phyloP scores from a whole-genome alignment of 2,797 vertebrate species.

The Rhabdomys pumilio region DNA sequence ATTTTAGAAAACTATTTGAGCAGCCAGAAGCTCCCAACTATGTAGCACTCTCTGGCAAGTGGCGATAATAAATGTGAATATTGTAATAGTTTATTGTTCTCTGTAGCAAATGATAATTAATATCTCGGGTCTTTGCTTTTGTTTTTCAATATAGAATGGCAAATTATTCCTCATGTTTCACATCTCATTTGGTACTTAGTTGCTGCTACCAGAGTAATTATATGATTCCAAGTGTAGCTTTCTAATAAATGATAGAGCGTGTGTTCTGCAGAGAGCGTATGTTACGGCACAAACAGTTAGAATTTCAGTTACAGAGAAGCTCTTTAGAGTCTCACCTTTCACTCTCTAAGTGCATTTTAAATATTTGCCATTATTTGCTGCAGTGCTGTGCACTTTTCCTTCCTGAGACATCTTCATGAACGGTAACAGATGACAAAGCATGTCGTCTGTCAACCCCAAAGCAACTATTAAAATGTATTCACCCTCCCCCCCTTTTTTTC shows the following conservation, averaged over 20 bases:
- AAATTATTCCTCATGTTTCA: constrained; percentile 69
- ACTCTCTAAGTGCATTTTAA: constrained; percentile 64
- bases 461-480: constrained; percentile 58
- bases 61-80: constrained; percentile 63
- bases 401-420: neutral
- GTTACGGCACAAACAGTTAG: constrained; percentile 79
- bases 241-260: constrained; percentile 58
- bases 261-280: constrained; percentile 66
- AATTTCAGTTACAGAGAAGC: constrained; percentile 74
- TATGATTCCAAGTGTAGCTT: constrained; percentile 72
- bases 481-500: neutral
- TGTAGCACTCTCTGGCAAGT: neutral
- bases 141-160: constrained; percentile 65
- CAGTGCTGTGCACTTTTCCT: constrained; percentile 25
- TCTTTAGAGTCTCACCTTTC: constrained; percentile 77
- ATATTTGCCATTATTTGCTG: constrained; percentile 74
- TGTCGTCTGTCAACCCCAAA: constrained; percentile 62
- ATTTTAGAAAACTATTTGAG: constrained; percentile 26
- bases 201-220: constrained; percentile 77
- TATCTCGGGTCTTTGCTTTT: constrained; percentile 64
- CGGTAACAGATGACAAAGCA: constrained; percentile 46
- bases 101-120: constrained; percentile 39
- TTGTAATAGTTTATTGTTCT: constrained; percentile 36
- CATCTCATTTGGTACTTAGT: constrained; percentile 76
- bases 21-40: neutral